Percentiles rank a stretch among this genome's conserved stretches.
Evolutionary conservation across 2,888 invertebrate species (phyloP).

Genomic region (Lottia scabra): DNA sequence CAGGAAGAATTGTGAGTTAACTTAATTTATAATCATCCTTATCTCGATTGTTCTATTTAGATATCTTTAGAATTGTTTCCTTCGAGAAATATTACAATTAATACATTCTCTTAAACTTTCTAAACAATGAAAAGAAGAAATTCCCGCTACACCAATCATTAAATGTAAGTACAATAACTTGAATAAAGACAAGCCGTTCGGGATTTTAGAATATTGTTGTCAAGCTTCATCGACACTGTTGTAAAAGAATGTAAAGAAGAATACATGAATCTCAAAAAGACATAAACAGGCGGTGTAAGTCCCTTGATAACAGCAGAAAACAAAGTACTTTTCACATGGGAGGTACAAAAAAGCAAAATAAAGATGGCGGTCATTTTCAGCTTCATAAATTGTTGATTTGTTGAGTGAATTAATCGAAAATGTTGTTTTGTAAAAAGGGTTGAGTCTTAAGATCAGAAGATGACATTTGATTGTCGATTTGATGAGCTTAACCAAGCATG

Average conservation of each 20-base stretch:
- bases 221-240: not conserved
- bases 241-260: not conserved
- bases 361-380: slow-evolving; percentile 5
- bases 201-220: not conserved
- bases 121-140: too few relatives aligned
- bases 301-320: slow-evolving; percentile 1
- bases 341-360: not conserved
- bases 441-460: not conserved
- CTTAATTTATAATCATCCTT: too few relatives aligned
- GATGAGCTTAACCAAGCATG: slow-evolving; percentile 1
- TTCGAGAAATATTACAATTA: too few relatives aligned
- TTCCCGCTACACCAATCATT: too few relatives aligned
- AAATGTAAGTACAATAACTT: too few relatives aligned
- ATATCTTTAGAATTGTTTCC: too few relatives aligned
- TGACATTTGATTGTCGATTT: not conserved
- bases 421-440: too few relatives aligned
- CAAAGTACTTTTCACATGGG: slow-evolving; percentile 2
- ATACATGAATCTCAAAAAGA: not conserved
- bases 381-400: slow-evolving; percentile 7
- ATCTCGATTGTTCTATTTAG: too few relatives aligned
- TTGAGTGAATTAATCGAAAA: not conserved
- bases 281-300: not conserved
- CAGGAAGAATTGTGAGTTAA: too few relatives aligned
- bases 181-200: too few relatives aligned
- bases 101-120: too few relatives aligned